Percentiles rank a stretch among this genome's conserved stretches.
phyloP scores from a whole-genome alignment of 2,113 vertebrate species.

The Lampris megalopsis region DNA sequence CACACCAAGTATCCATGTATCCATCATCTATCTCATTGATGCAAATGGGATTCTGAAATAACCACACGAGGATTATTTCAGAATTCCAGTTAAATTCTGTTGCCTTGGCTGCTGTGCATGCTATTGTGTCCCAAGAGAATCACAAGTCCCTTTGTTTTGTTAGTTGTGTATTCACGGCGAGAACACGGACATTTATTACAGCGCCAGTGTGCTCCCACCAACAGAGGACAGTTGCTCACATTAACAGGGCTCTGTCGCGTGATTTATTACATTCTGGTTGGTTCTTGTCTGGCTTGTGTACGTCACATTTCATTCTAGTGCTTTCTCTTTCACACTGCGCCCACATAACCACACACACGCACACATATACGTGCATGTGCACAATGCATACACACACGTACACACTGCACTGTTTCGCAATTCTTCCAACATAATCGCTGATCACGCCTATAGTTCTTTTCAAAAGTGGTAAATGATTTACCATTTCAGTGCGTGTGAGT shows the following conservation, averaged over 20 bases:
- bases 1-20: no score
- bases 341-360: neutral
- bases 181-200: slow-evolving; percentile 36
- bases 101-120: neutral
- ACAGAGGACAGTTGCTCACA: slow-evolving; percentile 42
- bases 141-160: neutral
- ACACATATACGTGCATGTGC: no score
- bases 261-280: slow-evolving; percentile 44
- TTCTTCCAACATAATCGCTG: no score
- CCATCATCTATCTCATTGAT: no score
- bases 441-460: no score
- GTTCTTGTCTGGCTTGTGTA: slow-evolving; percentile 32
- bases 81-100: neutral
- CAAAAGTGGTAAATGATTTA: no score
- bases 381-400: no score
- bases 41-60: no score
- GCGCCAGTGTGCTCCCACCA: slow-evolving; percentile 15
- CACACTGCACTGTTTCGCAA: no score
- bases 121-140: slow-evolving; percentile 16
- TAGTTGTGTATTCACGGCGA: slow-evolving; percentile 23
- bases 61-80: neutral
- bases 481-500: neutral
- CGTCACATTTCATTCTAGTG: neutral
- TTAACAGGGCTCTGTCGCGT: slow-evolving; percentile 39
- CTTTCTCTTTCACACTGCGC: slow-evolving; percentile 9